These are phyloP conservation scores for Eudasyphora cyanicolor DNA, from an alignment of 2,888 invertebrate genomes.

Conservation along the genomic window DNA sequence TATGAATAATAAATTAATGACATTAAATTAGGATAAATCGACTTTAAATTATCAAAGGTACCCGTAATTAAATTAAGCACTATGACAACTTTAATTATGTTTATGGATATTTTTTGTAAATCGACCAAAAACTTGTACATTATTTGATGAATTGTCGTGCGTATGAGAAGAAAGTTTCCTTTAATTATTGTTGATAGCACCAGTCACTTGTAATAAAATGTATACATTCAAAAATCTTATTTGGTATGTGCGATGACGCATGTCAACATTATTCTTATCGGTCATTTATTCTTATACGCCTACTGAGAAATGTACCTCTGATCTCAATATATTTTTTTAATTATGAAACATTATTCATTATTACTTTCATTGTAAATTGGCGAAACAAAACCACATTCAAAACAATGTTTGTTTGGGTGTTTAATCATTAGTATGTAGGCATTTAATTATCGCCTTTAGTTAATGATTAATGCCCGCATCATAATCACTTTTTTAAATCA, in stretches of 20 bases:
- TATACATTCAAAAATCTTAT: neutral
- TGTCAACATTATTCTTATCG: conserved; percentile 52
- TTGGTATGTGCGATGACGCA: conserved; percentile 51
- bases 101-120: neutral
- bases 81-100: neutral
- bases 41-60: neutral
- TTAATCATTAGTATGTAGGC: too few species aligned
- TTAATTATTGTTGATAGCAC: neutral
- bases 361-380: neutral
- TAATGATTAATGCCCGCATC: too few species aligned
- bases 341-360: neutral
- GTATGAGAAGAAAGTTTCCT: neutral
- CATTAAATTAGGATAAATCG: neutral
- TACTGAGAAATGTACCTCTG: conserved; percentile 38
- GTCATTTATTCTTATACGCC: conserved; percentile 26
- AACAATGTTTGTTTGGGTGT: too few species aligned
- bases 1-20: neutral
- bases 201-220: conserved; percentile 44
- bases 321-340: neutral
- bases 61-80: neutral
- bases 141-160: neutral
- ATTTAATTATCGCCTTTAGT: too few species aligned
- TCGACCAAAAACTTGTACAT: neutral
- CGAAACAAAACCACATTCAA: too few species aligned
- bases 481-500: too few species aligned